Evolutionary conservation across 2,888 invertebrate genomes (phyloP), one percentile per base, ranked within the genome.

Genomic region (Leptopilina myrica): DNA sequence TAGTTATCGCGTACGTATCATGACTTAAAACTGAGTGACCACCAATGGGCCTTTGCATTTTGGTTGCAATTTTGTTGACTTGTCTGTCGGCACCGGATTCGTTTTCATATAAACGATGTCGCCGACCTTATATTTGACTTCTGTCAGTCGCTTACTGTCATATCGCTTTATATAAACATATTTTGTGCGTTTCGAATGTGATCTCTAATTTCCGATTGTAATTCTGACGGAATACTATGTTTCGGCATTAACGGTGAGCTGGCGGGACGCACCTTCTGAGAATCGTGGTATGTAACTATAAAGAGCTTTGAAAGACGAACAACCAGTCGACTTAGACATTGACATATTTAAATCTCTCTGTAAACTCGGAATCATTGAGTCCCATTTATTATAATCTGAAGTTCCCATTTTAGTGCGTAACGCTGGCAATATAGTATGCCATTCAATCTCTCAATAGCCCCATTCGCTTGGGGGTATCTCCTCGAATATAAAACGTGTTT

Each of bases 281-380:
- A 75, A 77, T 5, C 77, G 40, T 0, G 77, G 80, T 8, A 75
- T 11, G 20, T 75, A 78, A 26, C 81, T 77, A 64, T 79, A 80
- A 3, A 80, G 49, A 5, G 62, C 20, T 26, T 79, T 77, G 59
- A n/a, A 76, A 80, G 80, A 77, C 9, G 78, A 77, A 9, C 49
- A 14, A 5, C 80, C 78, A 2, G 78, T 80, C 12, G 78, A 76
- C 14, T 80, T 80, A 75, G 0, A 80, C 49, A 11, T 26, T 26
- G 80, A 43, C 2, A 67, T 67, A 65, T 80, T 78, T n/a, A 80
- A 59, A 33, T 78, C 78, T 3, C 80, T 59, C 15, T 80, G 66
- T 53, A 78, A 59, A n/a, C 76, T 66, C 2, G 53, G 40, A 12
- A 80, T 1, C 2, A 43, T 11, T 2, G 6, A 3, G 40, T 80